Evolutionary conservation across 1,140 invertebrate genomes (phyloP), one percentile per base, ranked within the genome.

Genomic region (Musca vetustissima): DNA sequence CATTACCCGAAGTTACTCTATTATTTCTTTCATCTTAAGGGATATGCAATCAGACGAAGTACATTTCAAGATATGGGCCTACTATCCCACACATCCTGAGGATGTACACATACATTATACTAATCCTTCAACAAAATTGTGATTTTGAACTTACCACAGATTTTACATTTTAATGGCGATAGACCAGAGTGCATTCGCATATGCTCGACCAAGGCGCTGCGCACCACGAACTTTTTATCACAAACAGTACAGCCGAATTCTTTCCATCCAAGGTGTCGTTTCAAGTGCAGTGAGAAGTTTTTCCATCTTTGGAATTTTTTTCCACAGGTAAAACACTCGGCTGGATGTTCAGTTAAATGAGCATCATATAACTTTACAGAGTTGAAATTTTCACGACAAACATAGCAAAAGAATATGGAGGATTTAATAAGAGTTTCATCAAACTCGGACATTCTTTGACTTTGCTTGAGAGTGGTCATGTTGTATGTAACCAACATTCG

Each of bases 111-210:
- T n/a, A n/a, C n/a, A n/a, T n/a, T n/a, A n/a, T n/a, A n/a, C n/a
- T n/a, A n/a, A n/a, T n/a, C n/a, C n/a, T n/a, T 25, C 22, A 7
- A 24, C 11, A 57, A 55, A 21, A 14, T 17, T 13, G 8, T 64
- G 3, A 48, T n/a, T 14, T 17, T n/a, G 8, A 19, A 77, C 76
- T 73, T 65, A 81, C 91, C 89, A 79, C 93, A 96, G 70, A 92
- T 85, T 25, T 88, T 87, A 79, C 93, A 96, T 74, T 92, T 92
- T 1, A 93, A 87, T 0, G 92, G 92, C 25, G 91, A 89, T 68
- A 91, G 89, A 0, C 92, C 92, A 0, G 92, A 93, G 77, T 96
- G 93, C 32, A 90, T 87, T 61, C 92, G 90, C 73, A 89, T 90
- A 75, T 96, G 93, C 55, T 93, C 92, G 21, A 88, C 85, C 21